phyloP scores from a whole-genome alignment of 2,797 vertebrate genomes.

The Kryptolebias ocellatus region DNA sequence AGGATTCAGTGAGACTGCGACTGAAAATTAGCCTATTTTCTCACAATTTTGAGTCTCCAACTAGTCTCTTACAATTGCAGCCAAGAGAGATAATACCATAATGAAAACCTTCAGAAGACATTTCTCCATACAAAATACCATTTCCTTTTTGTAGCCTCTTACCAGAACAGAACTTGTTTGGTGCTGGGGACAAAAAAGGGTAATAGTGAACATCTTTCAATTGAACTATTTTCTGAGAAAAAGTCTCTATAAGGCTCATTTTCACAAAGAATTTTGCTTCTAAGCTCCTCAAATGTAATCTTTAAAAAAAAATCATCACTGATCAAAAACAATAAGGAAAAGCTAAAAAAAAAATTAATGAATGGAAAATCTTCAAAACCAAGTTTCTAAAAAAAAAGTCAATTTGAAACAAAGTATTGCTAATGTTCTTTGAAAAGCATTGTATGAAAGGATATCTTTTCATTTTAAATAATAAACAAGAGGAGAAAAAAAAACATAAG shows the following conservation, averaged over 20 bases:
- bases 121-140: too few species aligned
- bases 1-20: neutral
- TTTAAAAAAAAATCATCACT: neutral
- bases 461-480: neutral
- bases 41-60: too few species aligned
- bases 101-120: too few species aligned
- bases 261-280: neutral
- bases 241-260: slow-evolving; percentile 8
- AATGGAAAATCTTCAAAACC: too few species aligned
- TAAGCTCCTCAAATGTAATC: neutral
- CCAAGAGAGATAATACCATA: too few species aligned
- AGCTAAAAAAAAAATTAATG: neutral
- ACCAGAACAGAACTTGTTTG: neutral
- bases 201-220: slow-evolving; percentile 9
- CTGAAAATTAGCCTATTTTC: neutral
- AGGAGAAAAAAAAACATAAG: neutral
- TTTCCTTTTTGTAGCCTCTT: too few species aligned
- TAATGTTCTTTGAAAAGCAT: slow-evolving; percentile 4
- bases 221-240: neutral
- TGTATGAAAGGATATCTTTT: neutral
- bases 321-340: neutral
- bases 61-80: too few species aligned
- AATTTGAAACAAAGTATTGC: neutral
- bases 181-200: neutral
- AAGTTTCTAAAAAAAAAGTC: neutral